Base-by-base conservation (phyloP, 2,113 vertebrate genomes). In the Narcine bancroftii region DNA sequence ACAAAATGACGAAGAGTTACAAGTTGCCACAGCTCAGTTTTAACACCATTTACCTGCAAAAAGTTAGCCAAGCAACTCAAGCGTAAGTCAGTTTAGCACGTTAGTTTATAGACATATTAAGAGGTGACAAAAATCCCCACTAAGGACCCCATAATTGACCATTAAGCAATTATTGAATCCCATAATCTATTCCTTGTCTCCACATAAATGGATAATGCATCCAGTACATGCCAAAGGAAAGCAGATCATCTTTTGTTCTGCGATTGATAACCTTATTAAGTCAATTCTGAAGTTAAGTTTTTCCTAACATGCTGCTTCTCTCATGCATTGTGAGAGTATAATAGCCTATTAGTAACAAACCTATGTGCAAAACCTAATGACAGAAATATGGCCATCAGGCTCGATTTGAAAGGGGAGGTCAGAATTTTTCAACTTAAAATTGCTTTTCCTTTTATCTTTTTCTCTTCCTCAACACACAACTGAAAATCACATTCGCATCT, bases 191-290 rank as follows among this genome's bases (percentile, higher is more conserved):
- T 11, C 0, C 33, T 83, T 36, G 72, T 69, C 4, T 60, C 63
- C 56, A 92, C 92, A 93, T 92, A 1, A 0, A 91, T 11, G 83
- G 92, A 89, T 93, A n/a, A 75, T 76, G 92, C 45, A 92, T 63
- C 50, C n/a, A 92, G 45, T 6, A 0, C 65, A 73, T 9, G 3
- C 65, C 21, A 77, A 93, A n/a, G 92, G 91, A 93, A 93, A 93
- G 69, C 39, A 93, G 29, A 89, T 92, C 92, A 93, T 93, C 93
- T 92, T 92, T 69, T 93, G 39, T 87, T 56, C 56, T 81, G 69
- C 92, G 87, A 95, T 93, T 93, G 94, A 93, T 93, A 93, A 73
- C 92, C 19, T 89, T 92, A 93, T 94, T 94, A 94, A 93, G 65
- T 53, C 77, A 92, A 92, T 94, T 94, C 92, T 92, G 93, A 94